Evolutionary conservation across 2,113 vertebrate genomes (phyloP), one percentile per base, ranked within the genome.

Genomic region (Bufo bufo): DNA sequence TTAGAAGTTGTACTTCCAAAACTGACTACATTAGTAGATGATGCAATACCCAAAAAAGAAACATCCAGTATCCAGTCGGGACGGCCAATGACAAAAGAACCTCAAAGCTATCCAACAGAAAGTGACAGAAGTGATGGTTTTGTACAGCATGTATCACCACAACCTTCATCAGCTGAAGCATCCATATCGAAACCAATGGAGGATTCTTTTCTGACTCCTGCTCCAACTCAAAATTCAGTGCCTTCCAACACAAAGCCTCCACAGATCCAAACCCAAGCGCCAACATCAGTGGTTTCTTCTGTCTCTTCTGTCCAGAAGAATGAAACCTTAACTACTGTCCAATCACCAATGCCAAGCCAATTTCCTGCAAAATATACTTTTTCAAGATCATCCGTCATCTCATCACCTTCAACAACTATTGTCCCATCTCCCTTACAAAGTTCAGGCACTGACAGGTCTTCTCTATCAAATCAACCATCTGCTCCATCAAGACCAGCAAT

Each of bases 1-100:
- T 17, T 71, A 50, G 87, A 75, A 47, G 66, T 59, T 20, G n/a
- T 47, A 20, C 56, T 84, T 84, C 59, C 71, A 54, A 84, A 82
- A 87, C 72, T 71, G 16, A 66, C 56, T 54, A 7, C 45, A 49
- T n/a, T 77, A 3, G 23, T 78, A 20, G 82, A 89, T 49, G 72
- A 89, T 11, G 10, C 8, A 13, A 50, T 69, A 54, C 61, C 82
- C 49, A 78, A 58, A 66, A 89, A 45, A 13, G 59, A 84, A 77
- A 56, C 50, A 49, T 82, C 87, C 47, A 49, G 72, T 63, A 58
- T 78, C 5, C 81, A 84, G 20, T 45, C 59, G 45, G 80, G 19
- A 3, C 19, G 10, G 17, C 16, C 71, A 88, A 6, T 45, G 19
- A 49, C 19, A 54, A 82, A 20, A n/a, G 20, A 45, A 43, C 47